Percentiles rank a stretch among this genome's conserved stretches.
Conservation (phyloP, 2,888 invertebrate species). For the Leptopilina syphax region DNA sequence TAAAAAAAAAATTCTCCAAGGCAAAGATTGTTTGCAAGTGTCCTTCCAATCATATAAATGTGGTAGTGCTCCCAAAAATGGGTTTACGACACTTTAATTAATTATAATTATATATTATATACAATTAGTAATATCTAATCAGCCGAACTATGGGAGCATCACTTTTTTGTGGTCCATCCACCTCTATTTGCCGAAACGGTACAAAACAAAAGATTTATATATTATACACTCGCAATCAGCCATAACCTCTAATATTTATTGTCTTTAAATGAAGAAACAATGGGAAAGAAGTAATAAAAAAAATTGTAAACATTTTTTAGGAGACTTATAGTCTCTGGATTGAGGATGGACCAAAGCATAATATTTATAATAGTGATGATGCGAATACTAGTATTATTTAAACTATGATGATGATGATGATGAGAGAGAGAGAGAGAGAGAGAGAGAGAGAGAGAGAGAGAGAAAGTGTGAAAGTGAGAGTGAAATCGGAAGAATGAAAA, state of each 20-base stretch:
- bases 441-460: too few relatives aligned
- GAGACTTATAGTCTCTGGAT: constrained; percentile 31
- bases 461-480: too few relatives aligned
- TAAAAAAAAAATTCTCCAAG: constrained; percentile 43
- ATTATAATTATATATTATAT: neutral
- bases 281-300: neutral
- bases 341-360: constrained; percentile 57
- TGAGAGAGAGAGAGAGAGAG: neutral
- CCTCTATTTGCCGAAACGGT: constrained; percentile 42
- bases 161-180: constrained; percentile 59
- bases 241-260: constrained; percentile 24
- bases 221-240: constrained; percentile 44
- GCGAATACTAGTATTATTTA: constrained; percentile 61
- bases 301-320: neutral
- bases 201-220: constrained; percentile 42
- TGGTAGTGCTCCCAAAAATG: constrained; percentile 57
- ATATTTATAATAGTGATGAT: constrained; percentile 46
- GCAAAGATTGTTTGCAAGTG: constrained; percentile 67
- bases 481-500: neutral
- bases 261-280: too few relatives aligned
- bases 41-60: constrained; percentile 66
- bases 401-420: constrained; percentile 49
- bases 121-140: constrained; percentile 33
- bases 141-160: constrained; percentile 53
- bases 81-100: constrained; percentile 54